Conservation (phyloP, 2,113 vertebrate species). For the Silurus meridionalis region DNA sequence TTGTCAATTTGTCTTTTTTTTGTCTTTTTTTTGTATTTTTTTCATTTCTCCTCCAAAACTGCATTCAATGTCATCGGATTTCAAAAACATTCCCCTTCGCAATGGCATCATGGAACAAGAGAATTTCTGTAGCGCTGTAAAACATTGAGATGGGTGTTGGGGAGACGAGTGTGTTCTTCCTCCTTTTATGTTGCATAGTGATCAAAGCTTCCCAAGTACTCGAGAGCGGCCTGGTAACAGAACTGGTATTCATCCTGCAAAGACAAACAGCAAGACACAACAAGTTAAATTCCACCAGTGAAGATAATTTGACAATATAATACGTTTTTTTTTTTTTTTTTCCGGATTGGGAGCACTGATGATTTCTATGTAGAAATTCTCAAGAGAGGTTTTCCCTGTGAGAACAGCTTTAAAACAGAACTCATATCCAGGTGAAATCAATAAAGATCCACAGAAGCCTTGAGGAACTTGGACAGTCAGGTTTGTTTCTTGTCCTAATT, state of each 20-base stretch:
- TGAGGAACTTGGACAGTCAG: not conserved
- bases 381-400: not conserved
- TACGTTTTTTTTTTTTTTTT: not conserved
- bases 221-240: conserved; percentile 95
- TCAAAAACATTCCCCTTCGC: not conserved
- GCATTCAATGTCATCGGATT: not conserved
- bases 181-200: conserved; percentile 99
- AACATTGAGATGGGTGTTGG: conserved; percentile 23
- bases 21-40: not conserved
- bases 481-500: not conserved
- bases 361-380: not conserved
- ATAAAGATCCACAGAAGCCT: not conserved
- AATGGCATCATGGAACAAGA: conserved; percentile 40
- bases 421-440: not conserved
- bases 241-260: conserved; percentile 98
- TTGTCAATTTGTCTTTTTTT: conserved; percentile 6
- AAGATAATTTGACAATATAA: not conserved
- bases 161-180: conserved; percentile 10
- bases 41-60: not conserved
- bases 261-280: not conserved
- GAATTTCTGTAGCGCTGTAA: conserved; percentile 25
- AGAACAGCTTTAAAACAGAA: not conserved
- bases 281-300: not conserved
- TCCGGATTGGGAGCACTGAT: not conserved
- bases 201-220: conserved; percentile 99